Evolutionary conservation across 2,888 invertebrate genomes (phyloP), one percentile per base, ranked within the genome.

Genomic region (Cryptocheilus praepositus): DNA sequence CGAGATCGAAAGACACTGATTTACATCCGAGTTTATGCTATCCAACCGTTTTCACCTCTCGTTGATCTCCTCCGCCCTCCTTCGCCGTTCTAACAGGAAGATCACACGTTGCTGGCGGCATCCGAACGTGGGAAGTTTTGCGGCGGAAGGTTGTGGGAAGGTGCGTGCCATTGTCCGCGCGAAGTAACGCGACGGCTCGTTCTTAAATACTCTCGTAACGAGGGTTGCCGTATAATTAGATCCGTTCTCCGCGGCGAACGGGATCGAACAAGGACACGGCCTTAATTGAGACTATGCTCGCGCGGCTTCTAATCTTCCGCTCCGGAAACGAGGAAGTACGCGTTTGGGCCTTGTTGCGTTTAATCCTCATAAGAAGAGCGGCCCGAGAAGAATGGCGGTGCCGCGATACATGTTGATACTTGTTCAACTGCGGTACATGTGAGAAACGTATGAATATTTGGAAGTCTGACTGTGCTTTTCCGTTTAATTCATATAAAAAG

Each of bases 201-300:
- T 62, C 69, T 79, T 49, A 49, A 16, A 49, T 19, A 19, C 16
- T 49, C 49, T 19, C 49, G 19, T 49, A 49, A 82, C 70, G 75
- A 80, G 80, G 73, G 57, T 80, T 76, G 58, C 74, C 73, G 59
- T 28, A 67, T 86, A 84, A 85, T 87, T 86, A 82, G 81, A 81
- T 83, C 79, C 80, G 80, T 79, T 82, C 77, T 71, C 78, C 71
- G 63, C 70, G 68, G 55, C 71, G 77, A 82, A 79, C 74, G 76
- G 72, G 77, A 82, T 81, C 79, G 77, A 86, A 85, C 82, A 86
- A 83, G 85, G 85, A 82, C 85, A 82, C 81, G 84, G 79, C 85
- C 86, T 84, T 85, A 86, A 87, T 86, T 70, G 62, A 67, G 46
- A 44, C 36, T 22, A 15, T 51, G 43, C 52, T 58, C 44, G 51